Evolutionary conservation across 2,113 vertebrate species (phyloP).

Genomic region (Trogon surrucura): DNA sequence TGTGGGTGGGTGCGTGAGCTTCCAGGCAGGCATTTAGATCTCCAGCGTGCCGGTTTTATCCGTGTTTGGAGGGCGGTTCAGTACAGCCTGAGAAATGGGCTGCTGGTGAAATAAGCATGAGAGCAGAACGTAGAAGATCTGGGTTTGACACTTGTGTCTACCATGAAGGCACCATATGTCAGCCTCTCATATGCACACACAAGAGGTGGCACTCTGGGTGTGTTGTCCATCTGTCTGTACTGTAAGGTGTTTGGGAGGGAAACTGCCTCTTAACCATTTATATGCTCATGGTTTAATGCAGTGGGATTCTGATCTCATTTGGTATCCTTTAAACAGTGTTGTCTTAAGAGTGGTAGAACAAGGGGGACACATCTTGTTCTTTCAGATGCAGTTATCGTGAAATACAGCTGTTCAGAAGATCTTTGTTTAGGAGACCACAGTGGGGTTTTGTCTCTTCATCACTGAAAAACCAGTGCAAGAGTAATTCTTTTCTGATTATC

Average conservation of each 20-base stretch:
- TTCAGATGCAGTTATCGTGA: neutral
- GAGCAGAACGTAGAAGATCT: neutral
- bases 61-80: rapidly evolving
- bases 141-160: neutral
- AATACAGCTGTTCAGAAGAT: neutral
- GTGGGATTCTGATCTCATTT: neutral
- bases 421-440: neutral
- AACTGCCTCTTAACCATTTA: neutral
- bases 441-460: neutral
- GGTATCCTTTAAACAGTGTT: neutral
- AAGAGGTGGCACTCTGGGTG: neutral
- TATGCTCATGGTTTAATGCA: neutral
- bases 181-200: neutral
- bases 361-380: neutral
- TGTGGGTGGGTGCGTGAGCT: rapidly evolving
- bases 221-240: neutral
- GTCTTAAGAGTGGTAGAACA: neutral
- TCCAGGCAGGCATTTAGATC: neutral
- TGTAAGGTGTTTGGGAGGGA: neutral
- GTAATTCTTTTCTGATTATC: neutral
- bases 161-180: neutral
- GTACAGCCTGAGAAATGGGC: neutral
- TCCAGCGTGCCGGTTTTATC: neutral
- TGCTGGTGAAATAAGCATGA: neutral
- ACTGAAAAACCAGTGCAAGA: neutral